Evolutionary conservation across 2,113 vertebrate species (phyloP).

Genomic region (Zosterops borbonicus): DNA sequence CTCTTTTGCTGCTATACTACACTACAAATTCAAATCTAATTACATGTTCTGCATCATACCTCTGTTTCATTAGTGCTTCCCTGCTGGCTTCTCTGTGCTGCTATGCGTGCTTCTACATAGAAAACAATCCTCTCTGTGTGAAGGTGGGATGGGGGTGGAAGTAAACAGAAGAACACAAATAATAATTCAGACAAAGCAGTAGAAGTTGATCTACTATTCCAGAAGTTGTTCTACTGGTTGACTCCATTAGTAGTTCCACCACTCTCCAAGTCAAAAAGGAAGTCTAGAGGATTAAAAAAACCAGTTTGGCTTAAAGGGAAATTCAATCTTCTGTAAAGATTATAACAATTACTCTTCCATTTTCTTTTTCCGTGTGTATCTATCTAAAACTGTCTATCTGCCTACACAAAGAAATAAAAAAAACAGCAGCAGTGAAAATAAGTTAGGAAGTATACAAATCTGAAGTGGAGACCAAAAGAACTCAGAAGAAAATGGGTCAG

Average conservation of each 20-base stretch:
- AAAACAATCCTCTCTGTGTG: slow-evolving; percentile 11
- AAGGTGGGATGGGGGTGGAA: neutral
- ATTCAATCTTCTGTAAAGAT: neutral
- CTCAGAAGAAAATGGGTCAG: neutral
- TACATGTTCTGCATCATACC: slow-evolving; percentile 4
- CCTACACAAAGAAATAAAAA: neutral
- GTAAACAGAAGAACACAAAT: slow-evolving; percentile 13
- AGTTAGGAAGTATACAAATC: neutral
- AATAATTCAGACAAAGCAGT: neutral
- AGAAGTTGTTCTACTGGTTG: slow-evolving; percentile 9
- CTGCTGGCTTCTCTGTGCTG: neutral
- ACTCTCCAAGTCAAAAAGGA: neutral
- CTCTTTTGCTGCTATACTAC: slow-evolving; percentile 25
- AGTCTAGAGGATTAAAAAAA: neutral
- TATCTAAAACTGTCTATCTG: neutral
- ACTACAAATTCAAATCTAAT: slow-evolving; percentile 49
- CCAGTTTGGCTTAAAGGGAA: neutral
- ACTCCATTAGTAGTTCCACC: neutral
- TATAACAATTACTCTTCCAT: neutral
- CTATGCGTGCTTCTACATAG: neutral
- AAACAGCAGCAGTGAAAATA: neutral
- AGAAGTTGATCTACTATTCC: neutral
- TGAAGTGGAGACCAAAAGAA: neutral
- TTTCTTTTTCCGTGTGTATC: neutral
- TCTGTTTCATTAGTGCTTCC: slow-evolving; percentile 31